Conservation (phyloP, 2,113 vertebrate species). For the Tachysurus vachellii region DNA sequence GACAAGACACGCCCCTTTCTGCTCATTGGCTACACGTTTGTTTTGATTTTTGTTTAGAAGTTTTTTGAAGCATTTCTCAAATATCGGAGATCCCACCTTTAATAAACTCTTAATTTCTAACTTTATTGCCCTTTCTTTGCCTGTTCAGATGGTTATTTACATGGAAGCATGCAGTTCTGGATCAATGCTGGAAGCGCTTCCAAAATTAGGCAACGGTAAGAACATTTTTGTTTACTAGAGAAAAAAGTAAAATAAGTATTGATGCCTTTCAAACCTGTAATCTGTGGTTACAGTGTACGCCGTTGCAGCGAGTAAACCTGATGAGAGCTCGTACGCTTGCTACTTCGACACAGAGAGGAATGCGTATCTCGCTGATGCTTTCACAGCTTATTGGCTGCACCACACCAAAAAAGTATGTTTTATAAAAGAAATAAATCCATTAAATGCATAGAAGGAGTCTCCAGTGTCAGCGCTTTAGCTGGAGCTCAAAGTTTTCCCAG, state of each 20-base stretch:
- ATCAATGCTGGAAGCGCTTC: conserved; percentile 30
- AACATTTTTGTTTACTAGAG: not conserved
- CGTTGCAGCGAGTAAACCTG: not conserved
- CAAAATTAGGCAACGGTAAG: conserved; percentile 3
- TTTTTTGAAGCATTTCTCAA: too few species aligned
- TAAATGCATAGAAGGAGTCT: too few species aligned
- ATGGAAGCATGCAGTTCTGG: conserved; percentile 34
- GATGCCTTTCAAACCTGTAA: too few species aligned
- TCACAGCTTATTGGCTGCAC: not conserved
- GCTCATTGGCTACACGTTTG: too few species aligned
- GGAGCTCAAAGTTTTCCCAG: too few species aligned
- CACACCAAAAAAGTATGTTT: not conserved
- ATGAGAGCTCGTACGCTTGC: not conserved
- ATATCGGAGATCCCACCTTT: too few species aligned
- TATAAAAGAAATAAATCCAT: not conserved
- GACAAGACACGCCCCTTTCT: too few species aligned
- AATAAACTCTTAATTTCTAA: too few species aligned
- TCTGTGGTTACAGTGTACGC: conserved; percentile 25
- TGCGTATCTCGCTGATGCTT: conserved; percentile 15
- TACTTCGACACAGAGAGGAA: not conserved
- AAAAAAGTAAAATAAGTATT: not conserved
- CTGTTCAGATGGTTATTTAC: conserved; percentile 44
- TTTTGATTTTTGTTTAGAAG: too few species aligned
- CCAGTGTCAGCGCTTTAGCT: too few species aligned
- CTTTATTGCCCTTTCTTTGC: not conserved